A percentile compares a stretch with the other conserved stretches of the same genome.
Evolutionary conservation across 2,113 vertebrate species (phyloP).

Genomic region (Psilopsiagon aymara): DNA sequence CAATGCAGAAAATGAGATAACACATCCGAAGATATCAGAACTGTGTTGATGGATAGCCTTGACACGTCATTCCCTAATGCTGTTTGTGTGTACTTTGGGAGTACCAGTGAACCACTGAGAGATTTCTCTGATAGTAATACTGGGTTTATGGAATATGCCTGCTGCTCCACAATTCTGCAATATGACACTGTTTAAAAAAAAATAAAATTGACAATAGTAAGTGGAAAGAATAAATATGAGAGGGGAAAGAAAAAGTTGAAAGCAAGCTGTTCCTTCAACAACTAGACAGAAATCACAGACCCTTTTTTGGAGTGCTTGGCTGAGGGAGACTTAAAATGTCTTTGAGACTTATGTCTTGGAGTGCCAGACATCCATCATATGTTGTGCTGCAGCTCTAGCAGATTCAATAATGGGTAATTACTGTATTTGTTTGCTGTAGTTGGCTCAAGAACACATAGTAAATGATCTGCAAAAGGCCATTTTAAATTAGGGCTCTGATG

Average conservation of each 20-base stretch:
- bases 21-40: background rate
- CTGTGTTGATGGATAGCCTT: background rate
- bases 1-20: background rate
- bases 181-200: background rate
- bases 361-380: background rate
- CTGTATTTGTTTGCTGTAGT: background rate
- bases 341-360: too few species aligned
- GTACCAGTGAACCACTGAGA: background rate
- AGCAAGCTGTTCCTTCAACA: background rate
- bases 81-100: background rate
- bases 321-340: background rate
- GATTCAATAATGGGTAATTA: background rate
- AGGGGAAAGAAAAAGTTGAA: background rate
- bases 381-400: background rate
- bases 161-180: background rate
- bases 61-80: background rate
- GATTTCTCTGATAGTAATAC: background rate
- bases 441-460: background rate
- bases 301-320: background rate
- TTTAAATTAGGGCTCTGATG: background rate
- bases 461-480: background rate
- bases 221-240: background rate
- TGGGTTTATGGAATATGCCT: background rate
- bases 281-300: background rate
- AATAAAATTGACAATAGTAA: background rate